A percentile compares a stretch with the other conserved stretches of the same genome.
Evolutionary conservation across 2,113 vertebrate genomes (phyloP).

Genomic region (Rhipidura dahli): DNA sequence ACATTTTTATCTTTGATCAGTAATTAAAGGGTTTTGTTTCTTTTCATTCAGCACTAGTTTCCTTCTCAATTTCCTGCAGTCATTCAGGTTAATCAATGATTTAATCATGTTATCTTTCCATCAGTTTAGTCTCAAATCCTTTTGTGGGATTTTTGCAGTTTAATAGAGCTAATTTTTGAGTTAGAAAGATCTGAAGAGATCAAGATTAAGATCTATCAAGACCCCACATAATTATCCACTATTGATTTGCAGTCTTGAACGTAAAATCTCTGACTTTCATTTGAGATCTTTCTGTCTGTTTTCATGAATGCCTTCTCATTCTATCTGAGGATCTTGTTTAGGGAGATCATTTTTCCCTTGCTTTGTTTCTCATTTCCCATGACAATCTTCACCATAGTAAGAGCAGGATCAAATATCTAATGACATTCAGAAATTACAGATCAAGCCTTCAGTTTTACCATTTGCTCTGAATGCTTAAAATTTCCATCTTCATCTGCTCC

Average conservation of each 20-base stretch:
- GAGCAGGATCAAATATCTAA: not conserved
- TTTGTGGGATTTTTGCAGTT: constrained; percentile 78
- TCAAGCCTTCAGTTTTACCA: not conserved
- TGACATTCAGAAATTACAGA: not conserved
- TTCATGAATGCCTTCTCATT: not conserved
- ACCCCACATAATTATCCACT: not conserved
- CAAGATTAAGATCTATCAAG: constrained; percentile 69
- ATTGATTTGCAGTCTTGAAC: not conserved
- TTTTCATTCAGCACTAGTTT: constrained; percentile 81
- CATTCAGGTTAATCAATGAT: constrained; percentile 78
- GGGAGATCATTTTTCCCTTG: not conserved
- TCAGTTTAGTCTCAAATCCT: constrained; percentile 76
- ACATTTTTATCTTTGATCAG: constrained; percentile 77
- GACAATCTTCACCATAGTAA: not conserved
- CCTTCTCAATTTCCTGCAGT: constrained; percentile 75
- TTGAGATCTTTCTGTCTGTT: not conserved
- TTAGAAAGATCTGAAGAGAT: constrained; percentile 70
- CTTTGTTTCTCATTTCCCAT: not conserved
- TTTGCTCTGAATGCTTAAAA: not conserved
- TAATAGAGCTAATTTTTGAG: constrained; percentile 77
- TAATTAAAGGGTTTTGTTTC: constrained; percentile 80
- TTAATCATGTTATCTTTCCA: constrained; percentile 75
- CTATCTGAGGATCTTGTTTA: not conserved
- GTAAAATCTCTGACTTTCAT: not conserved
- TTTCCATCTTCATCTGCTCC: not conserved